Evolutionary conservation across 2,113 vertebrate species (phyloP), one percentile per base, ranked within the genome.

Genomic region (Oryzias celebensis): DNA sequence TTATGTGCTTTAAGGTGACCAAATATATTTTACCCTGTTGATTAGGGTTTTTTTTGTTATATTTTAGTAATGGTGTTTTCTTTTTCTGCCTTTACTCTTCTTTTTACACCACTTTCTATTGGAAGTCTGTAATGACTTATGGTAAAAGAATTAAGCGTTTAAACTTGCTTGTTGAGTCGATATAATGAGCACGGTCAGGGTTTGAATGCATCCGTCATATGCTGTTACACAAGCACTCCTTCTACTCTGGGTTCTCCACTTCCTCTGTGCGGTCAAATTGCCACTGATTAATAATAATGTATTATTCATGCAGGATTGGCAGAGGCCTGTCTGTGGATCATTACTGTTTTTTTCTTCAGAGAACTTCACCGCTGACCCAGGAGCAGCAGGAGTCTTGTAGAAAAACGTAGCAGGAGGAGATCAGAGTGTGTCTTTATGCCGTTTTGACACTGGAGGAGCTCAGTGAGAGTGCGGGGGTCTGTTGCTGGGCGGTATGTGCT

Each of bases 371-470:
- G 1, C 52, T 83, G 84, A 90, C 81, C 81, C 71, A 52, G 5
- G 55, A 76, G 59, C 82, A 71, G 68, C 61, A 52, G 65, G 59
- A 65, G 68, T 65, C 70, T 76, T 69, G 65, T 68, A 67, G 60
- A 76, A 80, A 80, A 82, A 69, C 68, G 71, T 74, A 71, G 67
- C 52, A 59, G 52, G 65, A 71, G 17, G 61, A 85, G 74, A 85
- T 85, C 81, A 81, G 36, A 79, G 71, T 49, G 65, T 61, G 71
- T 74, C 63, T 81, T 78, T 75, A 76, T 76, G 59, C 54, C 43
- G 28, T 74, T 82, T 74, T 88, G 85, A 85, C 80, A 88, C 57
- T 58, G 68, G 63, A 73, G 65, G 73, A 65, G 74, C 78, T 70
- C 67, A 65, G 67, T 8, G 12, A 62, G 64, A 68, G 69, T 61